phyloP scores from a whole-genome alignment of 2,888 invertebrate species.

The Buathra laborator region DNA sequence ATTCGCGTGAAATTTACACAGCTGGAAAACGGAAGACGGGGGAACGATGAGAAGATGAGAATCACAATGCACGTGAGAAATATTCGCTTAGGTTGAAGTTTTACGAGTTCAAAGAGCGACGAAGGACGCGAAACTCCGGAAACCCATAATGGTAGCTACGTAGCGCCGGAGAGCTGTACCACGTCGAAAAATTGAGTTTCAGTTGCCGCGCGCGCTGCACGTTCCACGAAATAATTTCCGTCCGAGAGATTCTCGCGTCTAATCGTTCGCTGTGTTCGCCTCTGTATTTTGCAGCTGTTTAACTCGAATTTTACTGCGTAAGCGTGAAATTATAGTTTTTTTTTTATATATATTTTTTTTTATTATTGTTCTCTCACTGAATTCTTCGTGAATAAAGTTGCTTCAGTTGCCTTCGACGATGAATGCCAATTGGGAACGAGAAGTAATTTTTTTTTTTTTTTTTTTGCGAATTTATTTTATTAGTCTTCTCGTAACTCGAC shows the following conservation, averaged over 20 bases:
- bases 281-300: constrained; percentile 22
- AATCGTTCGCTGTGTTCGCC: constrained; percentile 5
- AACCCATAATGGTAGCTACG: constrained; percentile 19
- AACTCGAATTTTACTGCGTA: constrained; percentile 24
- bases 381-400: background rate
- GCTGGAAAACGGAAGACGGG: background rate
- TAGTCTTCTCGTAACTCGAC: constrained; percentile 15
- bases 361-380: background rate
- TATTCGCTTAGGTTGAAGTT: constrained; percentile 15
- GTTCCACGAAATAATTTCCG: constrained; percentile 26
- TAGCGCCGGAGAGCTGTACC: background rate
- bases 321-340: constrained; percentile 14
- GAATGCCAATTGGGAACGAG: constrained; percentile 11
- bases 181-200: background rate
- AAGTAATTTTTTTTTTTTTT: background rate
- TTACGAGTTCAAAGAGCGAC: constrained; percentile 44
- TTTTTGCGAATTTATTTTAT: constrained; percentile 7
- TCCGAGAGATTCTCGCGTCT: background rate
- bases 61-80: background rate
- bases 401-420: background rate
- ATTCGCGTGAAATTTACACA: background rate
- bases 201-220: background rate
- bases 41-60: background rate
- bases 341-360: background rate
- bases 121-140: constrained; percentile 35